Base-by-base conservation (phyloP, 2,113 vertebrate genomes). In the Philantomba maxwellii region DNA sequence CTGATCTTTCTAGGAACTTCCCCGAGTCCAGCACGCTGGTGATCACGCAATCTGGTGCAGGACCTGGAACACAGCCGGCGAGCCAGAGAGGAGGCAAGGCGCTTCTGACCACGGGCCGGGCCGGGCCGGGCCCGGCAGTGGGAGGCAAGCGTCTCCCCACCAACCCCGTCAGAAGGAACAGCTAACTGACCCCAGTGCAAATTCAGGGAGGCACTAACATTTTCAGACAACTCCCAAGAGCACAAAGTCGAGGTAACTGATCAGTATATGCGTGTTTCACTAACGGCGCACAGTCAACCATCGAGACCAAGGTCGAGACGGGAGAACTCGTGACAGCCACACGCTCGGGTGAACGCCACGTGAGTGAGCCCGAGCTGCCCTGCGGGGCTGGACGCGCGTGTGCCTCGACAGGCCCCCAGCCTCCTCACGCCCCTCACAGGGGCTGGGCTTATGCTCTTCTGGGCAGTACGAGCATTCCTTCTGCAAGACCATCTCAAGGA, bases 381-480 rank as follows among this genome's bases (percentile, higher is more conserved):
- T 3, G 16, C 4, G 30, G 2, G 16, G 14, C 6, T 0, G 21
- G 57, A 26, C 9, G 0, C 2, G 5, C 4, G 28, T 21, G n/a
- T 3, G 66, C 66, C n/a, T n/a, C 12, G 30, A 70, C 66, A 36
- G 5, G 66, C 12, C 5, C 66, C 66, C 66, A 70, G 66, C 19
- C 33, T 16, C 2, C 10, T 2, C 9, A 12, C 0, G n/a, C 36
- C 39, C 84, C 81, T 73, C n/a, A 39, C 28, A 47, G 43, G 75
- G 45, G 43, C 15, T 73, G 36, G 53, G 75, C 33, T 2, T 33
- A 78, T 47, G 51, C 39, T 28, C 7, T 6, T 26, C 45, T 13
- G 26, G 75, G 33, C 7, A 16, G 62, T n/a, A 30, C 15, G 2
- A 12, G 39, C 8, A 2, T 2, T 51, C 58, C 6, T 11, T 47